These are phyloP conservation scores for Montipora sp. DNA, from an alignment of 64 coral and sea anemone genomes.

Conservation along the genomic window DNA sequence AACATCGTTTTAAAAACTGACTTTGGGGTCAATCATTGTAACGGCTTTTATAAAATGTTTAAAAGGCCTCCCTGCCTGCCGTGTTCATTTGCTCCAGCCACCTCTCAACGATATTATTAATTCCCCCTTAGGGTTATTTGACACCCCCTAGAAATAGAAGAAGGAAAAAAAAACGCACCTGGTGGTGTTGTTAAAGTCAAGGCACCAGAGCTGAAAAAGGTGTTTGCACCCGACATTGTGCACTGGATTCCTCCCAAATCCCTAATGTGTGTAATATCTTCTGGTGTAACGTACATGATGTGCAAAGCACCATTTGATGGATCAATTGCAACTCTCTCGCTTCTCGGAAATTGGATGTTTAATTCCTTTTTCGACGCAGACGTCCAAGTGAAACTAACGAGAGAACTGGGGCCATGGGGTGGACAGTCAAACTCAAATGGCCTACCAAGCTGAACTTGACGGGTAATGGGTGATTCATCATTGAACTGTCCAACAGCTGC, in stretches of 20 bases:
- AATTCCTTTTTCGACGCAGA: not conserved
- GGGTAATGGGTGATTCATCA: too few relatives aligned
- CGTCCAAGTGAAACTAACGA: not conserved
- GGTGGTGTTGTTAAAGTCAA: not conserved
- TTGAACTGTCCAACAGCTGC: not conserved
- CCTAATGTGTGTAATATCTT: not conserved
- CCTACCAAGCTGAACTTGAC: not conserved
- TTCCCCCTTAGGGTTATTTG: too few relatives aligned
- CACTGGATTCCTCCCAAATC: slow-evolving; percentile 7
- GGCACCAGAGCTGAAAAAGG: not conserved
- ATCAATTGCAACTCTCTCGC: not conserved
- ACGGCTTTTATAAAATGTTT: too few relatives aligned
- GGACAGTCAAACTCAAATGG: not conserved
- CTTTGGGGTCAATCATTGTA: too few relatives aligned
- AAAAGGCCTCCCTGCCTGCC: too few relatives aligned
- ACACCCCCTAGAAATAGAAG: too few relatives aligned
- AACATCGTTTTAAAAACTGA: too few relatives aligned
- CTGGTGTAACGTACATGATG: slow-evolving; percentile 19
- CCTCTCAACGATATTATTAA: too few relatives aligned
- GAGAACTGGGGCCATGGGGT: not conserved
- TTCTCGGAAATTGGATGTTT: not conserved
- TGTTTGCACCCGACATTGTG: slow-evolving; percentile 23
- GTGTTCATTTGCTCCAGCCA: too few relatives aligned
- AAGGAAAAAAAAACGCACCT: not conserved
- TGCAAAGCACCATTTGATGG: slow-evolving; percentile 30